A percentile compares a stretch with the other conserved stretches of the same genome.
phyloP scores from a whole-genome alignment of 2,888 invertebrate species.

The Agrochola lychnidis region DNA sequence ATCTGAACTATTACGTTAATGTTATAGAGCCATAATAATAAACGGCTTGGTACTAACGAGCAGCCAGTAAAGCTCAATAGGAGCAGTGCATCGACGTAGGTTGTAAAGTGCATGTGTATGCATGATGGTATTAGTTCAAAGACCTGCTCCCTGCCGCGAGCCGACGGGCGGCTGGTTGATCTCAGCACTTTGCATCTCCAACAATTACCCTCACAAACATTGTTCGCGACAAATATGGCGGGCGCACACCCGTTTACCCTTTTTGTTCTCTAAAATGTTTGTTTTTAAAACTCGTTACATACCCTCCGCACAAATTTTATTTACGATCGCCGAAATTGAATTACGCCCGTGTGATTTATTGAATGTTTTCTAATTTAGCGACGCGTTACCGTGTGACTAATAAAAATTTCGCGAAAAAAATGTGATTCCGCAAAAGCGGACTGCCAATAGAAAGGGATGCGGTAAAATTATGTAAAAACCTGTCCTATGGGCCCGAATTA shows the following conservation, averaged over 20 bases:
- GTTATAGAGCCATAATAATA: conserved; percentile 57
- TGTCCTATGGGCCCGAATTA: conserved; percentile 89
- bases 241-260: conserved; percentile 81
- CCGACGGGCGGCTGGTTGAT: conserved; percentile 78
- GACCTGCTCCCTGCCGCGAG: conserved; percentile 75
- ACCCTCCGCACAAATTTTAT: conserved; percentile 84
- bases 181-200: conserved; percentile 86
- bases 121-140: conserved; percentile 73
- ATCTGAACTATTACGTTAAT: conserved; percentile 54
- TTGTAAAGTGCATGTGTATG: conserved; percentile 42
- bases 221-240: conserved; percentile 83
- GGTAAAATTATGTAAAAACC: conserved; percentile 89
- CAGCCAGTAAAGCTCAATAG: conserved; percentile 60
- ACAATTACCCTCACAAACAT: conserved; percentile 85
- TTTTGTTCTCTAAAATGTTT: conserved; percentile 85
- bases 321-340: conserved; percentile 84
- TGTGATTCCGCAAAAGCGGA: conserved; percentile 74
- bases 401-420: conserved; percentile 75
- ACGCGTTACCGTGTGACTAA: conserved; percentile 78
- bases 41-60: conserved; percentile 60
- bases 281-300: conserved; percentile 85
- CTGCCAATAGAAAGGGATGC: conserved; percentile 83
- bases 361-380: conserved; percentile 85
- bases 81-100: conserved; percentile 32
- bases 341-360: conserved; percentile 84